Conservation (phyloP, 2,888 invertebrate genomes). For the Drosophila koepferae region DNA sequence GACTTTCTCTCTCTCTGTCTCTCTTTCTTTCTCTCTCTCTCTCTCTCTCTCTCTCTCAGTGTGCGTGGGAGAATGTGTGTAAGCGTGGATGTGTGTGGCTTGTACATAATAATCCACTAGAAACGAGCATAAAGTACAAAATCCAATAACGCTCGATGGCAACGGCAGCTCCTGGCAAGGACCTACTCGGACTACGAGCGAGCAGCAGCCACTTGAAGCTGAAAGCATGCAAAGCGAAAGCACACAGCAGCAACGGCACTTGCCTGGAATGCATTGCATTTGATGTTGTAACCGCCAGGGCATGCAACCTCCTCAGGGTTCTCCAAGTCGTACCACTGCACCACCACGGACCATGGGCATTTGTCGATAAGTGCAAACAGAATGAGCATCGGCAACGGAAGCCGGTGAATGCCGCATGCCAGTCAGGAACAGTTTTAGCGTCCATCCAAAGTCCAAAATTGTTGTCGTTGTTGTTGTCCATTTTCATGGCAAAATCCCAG, state of each 20-base stretch:
- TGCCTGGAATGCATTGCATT: constrained; percentile 87
- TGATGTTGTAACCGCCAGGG: constrained; percentile 90
- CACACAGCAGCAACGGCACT: constrained; percentile 62
- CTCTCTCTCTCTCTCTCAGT: background rate
- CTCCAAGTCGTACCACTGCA: constrained; percentile 94
- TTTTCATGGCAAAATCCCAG: constrained; percentile 61
- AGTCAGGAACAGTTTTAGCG: constrained; percentile 70
- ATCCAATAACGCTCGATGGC: constrained; percentile 81
- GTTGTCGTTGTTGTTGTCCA: constrained; percentile 52
- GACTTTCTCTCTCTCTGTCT: constrained; percentile 12
- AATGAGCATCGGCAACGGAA: constrained; percentile 77
- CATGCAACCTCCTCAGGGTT: constrained; percentile 90
- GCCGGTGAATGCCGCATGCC: constrained; percentile 75
- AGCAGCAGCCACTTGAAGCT: constrained; percentile 55
- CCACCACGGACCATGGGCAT: constrained; percentile 52
- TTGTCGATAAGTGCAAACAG: constrained; percentile 76
- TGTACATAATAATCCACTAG: constrained; percentile 82
- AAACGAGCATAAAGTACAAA: constrained; percentile 79
- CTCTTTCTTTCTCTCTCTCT: background rate
- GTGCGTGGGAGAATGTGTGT: constrained; percentile 11
- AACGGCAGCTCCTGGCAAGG: constrained; percentile 70
- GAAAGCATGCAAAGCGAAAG: constrained; percentile 74
- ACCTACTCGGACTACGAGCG: constrained; percentile 52
- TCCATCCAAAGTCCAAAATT: constrained; percentile 53
- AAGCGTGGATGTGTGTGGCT: constrained; percentile 48